Conservation (phyloP, 2,888 invertebrate genomes). For the Protodeltote pygarga region DNA sequence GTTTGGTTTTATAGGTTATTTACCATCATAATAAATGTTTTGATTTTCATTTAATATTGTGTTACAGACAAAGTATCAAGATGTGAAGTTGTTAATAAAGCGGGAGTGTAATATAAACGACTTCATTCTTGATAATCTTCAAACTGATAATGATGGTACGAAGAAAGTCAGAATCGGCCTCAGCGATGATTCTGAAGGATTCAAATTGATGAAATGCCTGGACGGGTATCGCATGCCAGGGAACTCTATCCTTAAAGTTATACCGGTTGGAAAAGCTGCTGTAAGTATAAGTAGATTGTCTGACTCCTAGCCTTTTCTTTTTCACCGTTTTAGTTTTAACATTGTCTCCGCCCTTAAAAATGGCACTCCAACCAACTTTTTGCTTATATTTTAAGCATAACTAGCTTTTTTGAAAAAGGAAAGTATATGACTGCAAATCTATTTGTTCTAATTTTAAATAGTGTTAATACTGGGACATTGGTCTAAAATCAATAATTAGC, state of each 20-base stretch:
- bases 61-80: constrained; percentile 73
- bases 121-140: constrained; percentile 73
- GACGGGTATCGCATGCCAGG: constrained; percentile 69
- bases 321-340: too few species aligned
- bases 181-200: constrained; percentile 68
- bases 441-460: too few species aligned
- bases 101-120: constrained; percentile 71
- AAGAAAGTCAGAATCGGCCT: constrained; percentile 76
- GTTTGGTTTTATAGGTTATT: constrained; percentile 24
- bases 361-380: too few species aligned
- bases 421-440: too few species aligned
- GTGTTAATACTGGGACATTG: too few species aligned
- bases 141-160: constrained; percentile 59
- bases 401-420: too few species aligned
- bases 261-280: constrained; percentile 63
- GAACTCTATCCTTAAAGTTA: constrained; percentile 60
- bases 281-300: too few species aligned
- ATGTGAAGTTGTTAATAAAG: constrained; percentile 70
- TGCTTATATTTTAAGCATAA: too few species aligned
- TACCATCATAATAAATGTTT: background rate
- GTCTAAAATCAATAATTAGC: too few species aligned
- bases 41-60: background rate
- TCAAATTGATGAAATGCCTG: constrained; percentile 67
- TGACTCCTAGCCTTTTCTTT: too few species aligned
- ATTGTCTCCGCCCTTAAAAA: too few species aligned